Conservation (phyloP, 2,888 invertebrate genomes). For the Caenorhabditis sp. region DNA sequence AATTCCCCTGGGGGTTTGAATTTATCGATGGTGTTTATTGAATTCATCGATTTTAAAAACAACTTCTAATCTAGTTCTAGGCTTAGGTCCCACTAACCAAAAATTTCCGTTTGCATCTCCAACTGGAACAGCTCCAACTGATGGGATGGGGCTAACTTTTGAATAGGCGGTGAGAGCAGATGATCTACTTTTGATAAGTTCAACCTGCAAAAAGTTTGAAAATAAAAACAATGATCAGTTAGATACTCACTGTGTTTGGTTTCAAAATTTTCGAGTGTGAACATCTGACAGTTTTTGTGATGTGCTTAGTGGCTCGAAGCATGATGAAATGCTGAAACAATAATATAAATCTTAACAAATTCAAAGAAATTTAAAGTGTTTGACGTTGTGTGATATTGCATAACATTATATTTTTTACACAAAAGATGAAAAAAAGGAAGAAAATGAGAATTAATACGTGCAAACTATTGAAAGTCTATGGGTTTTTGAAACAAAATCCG, state of each 20-base stretch:
- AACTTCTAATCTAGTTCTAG: not conserved
- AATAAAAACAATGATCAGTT: not conserved
- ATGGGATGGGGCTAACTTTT: constrained; percentile 48
- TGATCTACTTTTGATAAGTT: constrained; percentile 24
- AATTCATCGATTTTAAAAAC: no score
- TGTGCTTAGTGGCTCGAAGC: constrained; percentile 27
- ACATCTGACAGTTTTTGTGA: constrained; percentile 14
- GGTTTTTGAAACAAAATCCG: not conserved
- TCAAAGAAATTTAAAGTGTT: not conserved
- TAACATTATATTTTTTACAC: not conserved
- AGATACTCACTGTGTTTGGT: constrained; percentile 16
- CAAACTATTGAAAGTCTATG: not conserved
- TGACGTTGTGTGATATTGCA: not conserved
- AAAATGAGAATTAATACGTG: not conserved
- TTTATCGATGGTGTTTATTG: no score
- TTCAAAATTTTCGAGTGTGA: constrained; percentile 24
- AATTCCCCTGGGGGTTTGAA: no score
- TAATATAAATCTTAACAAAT: not conserved
- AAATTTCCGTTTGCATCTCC: constrained; percentile 56
- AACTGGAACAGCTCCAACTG: constrained; percentile 52
- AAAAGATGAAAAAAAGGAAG: not conserved
- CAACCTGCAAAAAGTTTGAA: constrained; percentile 8
- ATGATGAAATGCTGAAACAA: constrained; percentile 18
- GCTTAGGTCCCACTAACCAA: no score
- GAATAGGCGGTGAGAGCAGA: constrained; percentile 24